A percentile compares a stretch with the other conserved stretches of the same genome.
Conservation (phyloP, 53 echinoderm and acorn worm genomes). For the Glandiceps talaboti region DNA sequence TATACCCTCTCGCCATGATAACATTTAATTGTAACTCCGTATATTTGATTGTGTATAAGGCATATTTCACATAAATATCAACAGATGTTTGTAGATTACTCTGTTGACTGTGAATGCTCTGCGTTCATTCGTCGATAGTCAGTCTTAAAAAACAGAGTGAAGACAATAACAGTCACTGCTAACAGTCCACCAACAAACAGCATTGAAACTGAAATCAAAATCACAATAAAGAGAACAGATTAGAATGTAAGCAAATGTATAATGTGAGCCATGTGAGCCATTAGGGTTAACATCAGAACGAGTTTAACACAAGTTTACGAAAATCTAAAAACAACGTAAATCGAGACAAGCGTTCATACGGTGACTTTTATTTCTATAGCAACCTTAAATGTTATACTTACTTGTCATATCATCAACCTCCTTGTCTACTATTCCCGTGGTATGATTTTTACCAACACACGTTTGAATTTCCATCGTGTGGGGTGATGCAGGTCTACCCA, state of each 20-base stretch:
- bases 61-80: too few relatives aligned
- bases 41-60: too few relatives aligned
- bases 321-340: too few relatives aligned
- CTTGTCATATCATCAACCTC: neutral
- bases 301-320: too few relatives aligned
- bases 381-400: too few relatives aligned
- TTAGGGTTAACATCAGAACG: too few relatives aligned
- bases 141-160: neutral
- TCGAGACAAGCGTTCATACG: neutral
- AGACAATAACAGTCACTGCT: neutral
- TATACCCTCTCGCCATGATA: too few relatives aligned
- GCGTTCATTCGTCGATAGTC: neutral
- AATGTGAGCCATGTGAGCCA: neutral
- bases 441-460: neutral
- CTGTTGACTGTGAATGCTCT: neutral
- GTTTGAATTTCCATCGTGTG: neutral
- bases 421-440: neutral
- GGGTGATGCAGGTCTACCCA: neutral
- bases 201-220: neutral
- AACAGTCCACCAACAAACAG: neutral
- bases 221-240: too few relatives aligned
- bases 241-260: too few relatives aligned
- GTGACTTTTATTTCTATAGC: neutral
- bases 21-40: too few relatives aligned
- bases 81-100: too few relatives aligned